Conservation (phyloP, 1,140 invertebrate species). For the Procambarus clarkii region DNA sequence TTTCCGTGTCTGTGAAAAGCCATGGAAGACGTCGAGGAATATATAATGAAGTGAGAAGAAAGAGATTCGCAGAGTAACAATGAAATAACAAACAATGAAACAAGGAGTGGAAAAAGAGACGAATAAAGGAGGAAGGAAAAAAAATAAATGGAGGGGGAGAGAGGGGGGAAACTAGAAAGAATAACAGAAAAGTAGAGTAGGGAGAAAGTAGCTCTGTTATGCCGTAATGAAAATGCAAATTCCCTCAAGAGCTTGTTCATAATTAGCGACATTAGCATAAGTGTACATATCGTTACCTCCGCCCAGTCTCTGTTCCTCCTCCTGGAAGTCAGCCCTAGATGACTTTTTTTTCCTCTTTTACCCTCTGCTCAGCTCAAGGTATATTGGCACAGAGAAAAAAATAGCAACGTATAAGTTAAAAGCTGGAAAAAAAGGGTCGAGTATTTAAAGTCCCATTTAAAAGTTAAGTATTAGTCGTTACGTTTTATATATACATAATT, state of each 20-base stretch:
- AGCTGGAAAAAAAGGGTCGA: too few species aligned
- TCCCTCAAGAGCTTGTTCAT: conserved; percentile 43
- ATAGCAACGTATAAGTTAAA: too few species aligned
- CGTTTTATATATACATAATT: too few species aligned
- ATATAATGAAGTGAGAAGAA: too few species aligned
- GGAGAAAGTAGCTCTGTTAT: conserved; percentile 33
- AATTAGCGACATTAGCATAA: conserved; percentile 57
- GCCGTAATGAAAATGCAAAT: conserved; percentile 58
- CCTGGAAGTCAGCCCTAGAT: neutral
- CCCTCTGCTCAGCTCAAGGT: too few species aligned
- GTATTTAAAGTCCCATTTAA: too few species aligned
- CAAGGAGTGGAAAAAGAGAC: neutral
- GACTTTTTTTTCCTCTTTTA: neutral
- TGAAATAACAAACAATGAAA: too few species aligned
- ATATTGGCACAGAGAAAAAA: too few species aligned
- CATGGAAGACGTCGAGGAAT: too few species aligned
- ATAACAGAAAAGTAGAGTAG: neutral
- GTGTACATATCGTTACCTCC: conserved; percentile 24
- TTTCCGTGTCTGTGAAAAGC: neutral
- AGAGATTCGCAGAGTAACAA: too few species aligned
- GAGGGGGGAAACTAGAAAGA: neutral
- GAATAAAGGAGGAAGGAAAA: neutral
- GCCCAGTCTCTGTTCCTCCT: neutral
- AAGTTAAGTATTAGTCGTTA: too few species aligned
- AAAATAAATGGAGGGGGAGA: neutral